These are phyloP conservation scores for Aplodontia rufa DNA, from an alignment of 2,113 vertebrate species.

Conservation along the genomic window DNA sequence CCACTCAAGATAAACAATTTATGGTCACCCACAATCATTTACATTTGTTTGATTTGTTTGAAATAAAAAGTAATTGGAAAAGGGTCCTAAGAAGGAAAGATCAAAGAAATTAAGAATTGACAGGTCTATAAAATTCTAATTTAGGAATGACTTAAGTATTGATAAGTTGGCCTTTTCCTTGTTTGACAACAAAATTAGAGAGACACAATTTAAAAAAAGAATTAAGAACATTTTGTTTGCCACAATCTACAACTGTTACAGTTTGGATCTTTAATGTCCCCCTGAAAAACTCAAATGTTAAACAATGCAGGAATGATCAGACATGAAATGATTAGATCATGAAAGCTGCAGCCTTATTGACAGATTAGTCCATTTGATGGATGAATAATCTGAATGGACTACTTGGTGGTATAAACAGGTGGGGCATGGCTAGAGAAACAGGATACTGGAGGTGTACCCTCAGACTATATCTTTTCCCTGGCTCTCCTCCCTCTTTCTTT, in stretches of 20 bases:
- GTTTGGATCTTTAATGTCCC: no score
- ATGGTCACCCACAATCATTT: constrained; percentile 40
- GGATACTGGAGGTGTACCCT: no score
- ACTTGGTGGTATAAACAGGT: no score
- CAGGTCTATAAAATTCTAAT: constrained; percentile 45
- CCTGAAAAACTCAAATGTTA: no score
- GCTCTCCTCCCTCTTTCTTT: no score
- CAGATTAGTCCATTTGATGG: no score
- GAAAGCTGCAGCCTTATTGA: no score
- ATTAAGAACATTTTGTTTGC: constrained; percentile 23
- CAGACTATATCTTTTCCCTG: no score
- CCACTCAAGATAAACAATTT: constrained; percentile 56
- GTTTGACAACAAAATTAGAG: constrained; percentile 26
- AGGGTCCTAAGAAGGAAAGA: constrained; percentile 56
- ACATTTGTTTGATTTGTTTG: constrained; percentile 51
- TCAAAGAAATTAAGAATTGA: constrained; percentile 33
- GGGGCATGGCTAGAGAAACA: no score
- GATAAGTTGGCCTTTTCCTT: constrained; percentile 31
- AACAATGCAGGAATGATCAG: no score
- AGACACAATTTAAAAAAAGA: constrained; percentile 42
- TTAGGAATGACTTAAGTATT: constrained; percentile 49
- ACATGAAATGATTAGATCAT: no score
- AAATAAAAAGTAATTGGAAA: constrained; percentile 63
- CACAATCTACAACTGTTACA: background rate
- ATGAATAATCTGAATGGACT: no score